These are phyloP conservation scores for Amniataba percoides DNA, from an alignment of 2,797 vertebrate genomes.

Conservation along the genomic window DNA sequence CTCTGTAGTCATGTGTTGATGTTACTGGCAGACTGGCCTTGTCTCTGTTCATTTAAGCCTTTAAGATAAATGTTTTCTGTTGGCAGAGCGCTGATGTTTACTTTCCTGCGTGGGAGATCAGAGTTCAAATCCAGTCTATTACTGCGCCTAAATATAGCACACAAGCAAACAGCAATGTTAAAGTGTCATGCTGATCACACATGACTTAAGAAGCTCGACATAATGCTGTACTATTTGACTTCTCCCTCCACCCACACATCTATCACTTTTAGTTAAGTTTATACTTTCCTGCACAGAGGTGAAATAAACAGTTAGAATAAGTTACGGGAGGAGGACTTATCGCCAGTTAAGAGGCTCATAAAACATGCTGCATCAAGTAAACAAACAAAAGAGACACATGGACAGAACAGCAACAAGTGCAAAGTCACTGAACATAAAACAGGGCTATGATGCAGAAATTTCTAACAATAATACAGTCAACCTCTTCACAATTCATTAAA, in stretches of 20 bases:
- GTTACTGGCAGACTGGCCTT: conserved; percentile 8
- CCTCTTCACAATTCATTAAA: background rate
- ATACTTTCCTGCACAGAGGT: conserved; percentile 21
- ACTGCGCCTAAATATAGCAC: conserved; percentile 62
- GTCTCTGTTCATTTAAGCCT: conserved; percentile 38
- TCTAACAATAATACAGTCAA: background rate
- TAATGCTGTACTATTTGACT: conserved; percentile 34
- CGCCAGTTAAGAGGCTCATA: background rate
- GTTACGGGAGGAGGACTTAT: background rate
- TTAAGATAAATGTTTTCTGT: conserved; percentile 47
- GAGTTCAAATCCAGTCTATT: conserved; percentile 55
- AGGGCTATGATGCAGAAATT: background rate
- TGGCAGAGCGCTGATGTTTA: conserved; percentile 50
- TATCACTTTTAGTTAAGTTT: conserved; percentile 18
- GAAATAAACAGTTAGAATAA: conserved; percentile 20
- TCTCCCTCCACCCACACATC: conserved; percentile 40
- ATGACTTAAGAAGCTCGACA: conserved; percentile 42
- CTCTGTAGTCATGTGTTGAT: conserved; percentile 19
- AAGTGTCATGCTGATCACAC: conserved; percentile 61
- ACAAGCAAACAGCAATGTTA: conserved; percentile 48
- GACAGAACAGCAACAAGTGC: background rate
- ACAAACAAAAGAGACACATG: background rate
- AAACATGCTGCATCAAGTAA: background rate
- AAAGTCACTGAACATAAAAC: background rate
- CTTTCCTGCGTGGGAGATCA: conserved; percentile 51